These are phyloP conservation scores for Hypotaenidia philippensis DNA, from an alignment of 2,797 vertebrate species.

Conservation along the genomic window DNA sequence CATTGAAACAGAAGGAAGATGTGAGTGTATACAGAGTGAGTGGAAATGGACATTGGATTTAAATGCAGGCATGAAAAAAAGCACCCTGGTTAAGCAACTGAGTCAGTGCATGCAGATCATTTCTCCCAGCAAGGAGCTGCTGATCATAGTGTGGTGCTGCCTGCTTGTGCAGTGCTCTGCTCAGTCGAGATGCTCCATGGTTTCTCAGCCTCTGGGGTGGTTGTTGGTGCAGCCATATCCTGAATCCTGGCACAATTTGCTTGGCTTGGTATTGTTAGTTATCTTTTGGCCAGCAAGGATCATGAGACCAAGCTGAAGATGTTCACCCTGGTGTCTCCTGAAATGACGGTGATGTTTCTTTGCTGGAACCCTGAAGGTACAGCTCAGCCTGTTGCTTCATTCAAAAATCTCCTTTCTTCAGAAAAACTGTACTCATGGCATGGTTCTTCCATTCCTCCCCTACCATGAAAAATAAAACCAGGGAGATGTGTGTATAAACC, in stretches of 20 bases:
- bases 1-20: not conserved
- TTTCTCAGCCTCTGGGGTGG: not conserved
- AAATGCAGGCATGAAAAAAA: not conserved
- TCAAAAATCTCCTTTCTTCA: not conserved
- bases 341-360: not conserved
- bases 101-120: not conserved
- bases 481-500: not conserved
- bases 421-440: not conserved
- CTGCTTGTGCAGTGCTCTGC: not conserved
- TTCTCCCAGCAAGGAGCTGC: not conserved
- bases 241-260: not conserved
- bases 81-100: not conserved
- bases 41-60: not conserved
- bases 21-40: not conserved
- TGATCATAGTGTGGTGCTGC: not conserved
- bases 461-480: not conserved
- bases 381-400: not conserved
- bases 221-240: not conserved
- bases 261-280: not conserved
- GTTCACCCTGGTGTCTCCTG: not conserved
- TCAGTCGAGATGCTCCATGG: not conserved
- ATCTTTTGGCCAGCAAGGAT: not conserved
- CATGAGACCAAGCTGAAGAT: not conserved
- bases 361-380: not conserved
- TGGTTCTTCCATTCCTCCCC: not conserved